Evolutionary conservation across 2,888 invertebrate genomes (phyloP).

Genomic region (Augochlorella aurata): DNA sequence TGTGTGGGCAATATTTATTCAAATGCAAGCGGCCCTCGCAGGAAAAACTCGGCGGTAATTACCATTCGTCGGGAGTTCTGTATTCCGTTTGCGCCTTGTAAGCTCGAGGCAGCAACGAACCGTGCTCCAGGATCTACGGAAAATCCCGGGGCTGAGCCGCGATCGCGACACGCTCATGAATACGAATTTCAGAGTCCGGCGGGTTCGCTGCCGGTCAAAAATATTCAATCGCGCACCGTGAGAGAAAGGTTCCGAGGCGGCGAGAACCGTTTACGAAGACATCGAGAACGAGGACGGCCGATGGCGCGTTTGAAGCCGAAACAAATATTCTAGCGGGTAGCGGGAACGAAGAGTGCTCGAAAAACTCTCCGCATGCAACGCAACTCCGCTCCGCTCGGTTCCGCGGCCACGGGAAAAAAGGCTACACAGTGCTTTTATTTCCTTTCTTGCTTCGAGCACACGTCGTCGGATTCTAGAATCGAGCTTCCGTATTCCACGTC

Average conservation of each 20-base stretch:
- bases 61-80: slow-evolving; percentile 17
- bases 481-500: slow-evolving; percentile 38
- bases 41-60: slow-evolving; percentile 37
- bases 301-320: background rate
- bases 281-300: background rate
- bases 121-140: slow-evolving; percentile 23
- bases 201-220: background rate
- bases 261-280: background rate
- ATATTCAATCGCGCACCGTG: background rate
- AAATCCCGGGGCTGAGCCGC: slow-evolving; percentile 32
- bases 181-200: slow-evolving; percentile 2
- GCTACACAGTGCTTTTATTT: slow-evolving; percentile 13
- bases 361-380: background rate
- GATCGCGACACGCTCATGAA: background rate
- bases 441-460: background rate
- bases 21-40: background rate
- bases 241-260: background rate
- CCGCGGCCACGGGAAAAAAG: background rate
- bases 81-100: slow-evolving; percentile 38
- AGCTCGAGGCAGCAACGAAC: slow-evolving; percentile 12
- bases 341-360: background rate
- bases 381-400: background rate
- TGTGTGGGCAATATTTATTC: slow-evolving; percentile 34
- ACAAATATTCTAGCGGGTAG: background rate
- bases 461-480: slow-evolving; percentile 44